Conservation (phyloP, 2,113 vertebrate species). For the Megaleporinus macrocephalus region DNA sequence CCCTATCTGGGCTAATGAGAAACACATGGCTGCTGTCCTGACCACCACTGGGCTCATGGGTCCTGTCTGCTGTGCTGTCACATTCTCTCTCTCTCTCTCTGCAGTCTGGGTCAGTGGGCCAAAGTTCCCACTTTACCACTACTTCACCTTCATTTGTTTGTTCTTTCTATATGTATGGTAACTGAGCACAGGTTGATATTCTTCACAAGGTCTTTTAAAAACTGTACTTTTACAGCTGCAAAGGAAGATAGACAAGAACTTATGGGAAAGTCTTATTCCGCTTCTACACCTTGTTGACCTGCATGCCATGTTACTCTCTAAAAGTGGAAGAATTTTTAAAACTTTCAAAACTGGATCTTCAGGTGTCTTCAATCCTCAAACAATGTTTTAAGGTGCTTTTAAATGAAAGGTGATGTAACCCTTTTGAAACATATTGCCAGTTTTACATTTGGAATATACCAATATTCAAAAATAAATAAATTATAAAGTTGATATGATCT, state of each 20-base stretch:
- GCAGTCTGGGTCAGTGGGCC: conserved; percentile 70
- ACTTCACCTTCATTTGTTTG: background rate
- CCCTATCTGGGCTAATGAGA: conserved; percentile 59
- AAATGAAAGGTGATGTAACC: too few relatives aligned
- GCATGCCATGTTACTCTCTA: too few relatives aligned
- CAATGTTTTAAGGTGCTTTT: too few relatives aligned
- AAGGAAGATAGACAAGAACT: background rate
- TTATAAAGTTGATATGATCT: too few relatives aligned
- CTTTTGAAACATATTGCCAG: too few relatives aligned
- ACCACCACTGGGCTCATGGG: conserved; percentile 33
- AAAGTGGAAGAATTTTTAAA: too few relatives aligned
- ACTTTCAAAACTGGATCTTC: too few relatives aligned
- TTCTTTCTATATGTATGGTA: background rate
- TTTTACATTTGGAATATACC: too few relatives aligned
- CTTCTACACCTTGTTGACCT: too few relatives aligned
- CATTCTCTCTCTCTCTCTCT: conserved; percentile 55
- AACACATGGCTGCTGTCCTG: conserved; percentile 58
- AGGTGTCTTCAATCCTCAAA: too few relatives aligned
- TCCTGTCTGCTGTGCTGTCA: conserved; percentile 56
- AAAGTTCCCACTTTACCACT: conserved; percentile 1
- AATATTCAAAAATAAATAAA: too few relatives aligned
- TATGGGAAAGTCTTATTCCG: too few relatives aligned
- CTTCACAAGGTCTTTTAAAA: background rate
- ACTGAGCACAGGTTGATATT: conserved; percentile 1
- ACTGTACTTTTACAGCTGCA: background rate